phyloP scores from a whole-genome alignment of 2,888 invertebrate genomes.

The Xestobium rufovillosum region DNA sequence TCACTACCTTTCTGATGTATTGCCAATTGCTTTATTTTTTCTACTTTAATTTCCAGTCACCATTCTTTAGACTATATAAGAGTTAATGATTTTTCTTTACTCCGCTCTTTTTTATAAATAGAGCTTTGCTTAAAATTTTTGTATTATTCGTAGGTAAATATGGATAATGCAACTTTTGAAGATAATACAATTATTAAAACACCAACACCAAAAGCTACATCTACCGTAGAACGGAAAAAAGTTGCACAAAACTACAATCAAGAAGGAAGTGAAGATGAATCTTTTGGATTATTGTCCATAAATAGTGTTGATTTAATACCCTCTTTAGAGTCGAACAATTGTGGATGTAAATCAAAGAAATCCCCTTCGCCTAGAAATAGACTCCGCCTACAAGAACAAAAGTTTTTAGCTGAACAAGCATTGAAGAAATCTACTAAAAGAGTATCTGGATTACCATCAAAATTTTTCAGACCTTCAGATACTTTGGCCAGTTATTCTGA shows the following conservation, averaged over 20 bases:
- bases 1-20: too few relatives aligned
- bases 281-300: constrained; percentile 19
- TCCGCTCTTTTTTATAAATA: too few relatives aligned
- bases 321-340: constrained; percentile 19
- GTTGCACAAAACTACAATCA: constrained; percentile 13
- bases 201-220: constrained; percentile 42
- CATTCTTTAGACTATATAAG: too few relatives aligned
- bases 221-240: constrained; percentile 39
- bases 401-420: constrained; percentile 26
- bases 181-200: constrained; percentile 27
- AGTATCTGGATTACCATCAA: constrained; percentile 30
- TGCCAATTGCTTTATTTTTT: too few relatives aligned
- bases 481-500: constrained; percentile 13
- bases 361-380: constrained; percentile 9
- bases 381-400: constrained; percentile 23
- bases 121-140: not conserved
- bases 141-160: constrained; percentile 6
- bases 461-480: constrained; percentile 26
- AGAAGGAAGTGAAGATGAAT: constrained; percentile 6
- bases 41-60: too few relatives aligned
- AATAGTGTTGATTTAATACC: constrained; percentile 16
- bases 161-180: constrained; percentile 10
- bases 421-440: constrained; percentile 26
- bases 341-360: constrained; percentile 7
- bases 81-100: too few relatives aligned